Percentiles rank a stretch among this genome's conserved stretches.
phyloP scores from a whole-genome alignment of 2,113 vertebrate species.

The Morone saxatilis region DNA sequence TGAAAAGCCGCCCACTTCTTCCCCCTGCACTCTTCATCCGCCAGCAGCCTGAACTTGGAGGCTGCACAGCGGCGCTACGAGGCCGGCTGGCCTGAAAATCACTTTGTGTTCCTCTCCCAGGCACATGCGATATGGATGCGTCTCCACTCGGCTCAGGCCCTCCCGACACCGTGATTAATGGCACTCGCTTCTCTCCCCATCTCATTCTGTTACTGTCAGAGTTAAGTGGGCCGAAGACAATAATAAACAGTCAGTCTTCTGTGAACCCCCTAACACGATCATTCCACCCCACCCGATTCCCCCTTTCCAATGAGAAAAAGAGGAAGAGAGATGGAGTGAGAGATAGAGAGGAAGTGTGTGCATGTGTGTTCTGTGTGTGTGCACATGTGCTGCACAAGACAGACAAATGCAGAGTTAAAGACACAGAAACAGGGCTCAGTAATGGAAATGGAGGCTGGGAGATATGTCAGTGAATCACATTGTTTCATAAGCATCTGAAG shows the following conservation, averaged over 20 bases:
- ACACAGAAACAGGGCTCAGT: conserved; percentile 47
- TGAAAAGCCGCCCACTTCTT: conserved; percentile 70
- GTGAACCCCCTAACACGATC: conserved; percentile 81
- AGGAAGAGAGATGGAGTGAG: conserved; percentile 72
- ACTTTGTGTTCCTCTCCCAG: conserved; percentile 74
- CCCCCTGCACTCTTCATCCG: conserved; percentile 57
- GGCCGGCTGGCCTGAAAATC: conserved; percentile 78
- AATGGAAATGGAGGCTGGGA: conserved; percentile 55
- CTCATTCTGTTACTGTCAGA: conserved; percentile 86
- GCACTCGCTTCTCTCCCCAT: conserved; percentile 81
- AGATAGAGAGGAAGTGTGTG: conserved; percentile 13
- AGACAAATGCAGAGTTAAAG: conserved; percentile 58
- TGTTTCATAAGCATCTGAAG: conserved; percentile 44
- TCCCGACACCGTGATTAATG: conserved; percentile 84
- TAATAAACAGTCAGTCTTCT: conserved; percentile 86
- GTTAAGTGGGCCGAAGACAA: conserved; percentile 86
- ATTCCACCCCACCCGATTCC: conserved; percentile 64
- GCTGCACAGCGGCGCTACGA: conserved; percentile 52
- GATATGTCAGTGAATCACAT: conserved; percentile 40
- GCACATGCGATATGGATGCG: conserved; percentile 78
- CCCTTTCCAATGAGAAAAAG: conserved; percentile 66
- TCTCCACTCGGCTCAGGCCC: conserved; percentile 70
- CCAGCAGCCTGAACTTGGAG: conserved; percentile 56
- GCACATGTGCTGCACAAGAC: conserved; percentile 11
- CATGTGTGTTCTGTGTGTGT: neutral